Percentiles rank a stretch among this genome's conserved stretches.
Conservation (phyloP, 2,888 invertebrate species). For the Digitonthophagus gazella region DNA sequence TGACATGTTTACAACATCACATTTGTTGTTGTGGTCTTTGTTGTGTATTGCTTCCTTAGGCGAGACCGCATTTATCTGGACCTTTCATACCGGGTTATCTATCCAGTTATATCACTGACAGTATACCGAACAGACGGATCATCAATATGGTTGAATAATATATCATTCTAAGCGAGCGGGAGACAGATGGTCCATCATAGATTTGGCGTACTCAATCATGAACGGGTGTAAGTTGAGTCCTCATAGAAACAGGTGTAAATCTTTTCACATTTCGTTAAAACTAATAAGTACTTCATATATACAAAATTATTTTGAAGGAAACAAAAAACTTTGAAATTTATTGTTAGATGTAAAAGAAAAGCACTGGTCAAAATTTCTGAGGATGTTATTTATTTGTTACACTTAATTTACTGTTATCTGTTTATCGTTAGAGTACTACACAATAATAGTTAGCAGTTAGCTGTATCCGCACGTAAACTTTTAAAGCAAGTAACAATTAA, state of each 20-base stretch:
- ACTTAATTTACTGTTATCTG: no score
- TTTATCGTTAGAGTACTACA: no score
- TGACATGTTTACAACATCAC: background rate
- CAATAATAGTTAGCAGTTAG: no score
- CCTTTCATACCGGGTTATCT: constrained; percentile 22
- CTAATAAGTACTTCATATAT: no score
- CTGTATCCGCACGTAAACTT: no score
- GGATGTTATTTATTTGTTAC: no score
- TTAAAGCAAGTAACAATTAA: constrained; percentile 20
- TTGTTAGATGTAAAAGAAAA: no score
- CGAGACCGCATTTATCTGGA: background rate
- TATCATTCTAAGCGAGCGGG: constrained; percentile 10
- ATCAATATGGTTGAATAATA: constrained; percentile 28
- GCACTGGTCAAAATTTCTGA: no score
- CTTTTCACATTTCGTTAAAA: no score
- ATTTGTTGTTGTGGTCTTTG: background rate
- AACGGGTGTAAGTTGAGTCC: constrained; percentile 26
- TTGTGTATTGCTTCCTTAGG: background rate
- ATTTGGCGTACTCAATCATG: constrained; percentile 1
- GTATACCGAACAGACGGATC: constrained; percentile 22
- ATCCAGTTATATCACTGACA: constrained; percentile 25
- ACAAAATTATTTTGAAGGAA: no score
- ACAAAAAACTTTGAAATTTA: no score
- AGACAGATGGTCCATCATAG: background rate
- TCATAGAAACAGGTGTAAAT: no score